These are phyloP conservation scores for Drosophila watanabei DNA, from an alignment of 1,140 invertebrate genomes.

Conservation along the genomic window DNA sequence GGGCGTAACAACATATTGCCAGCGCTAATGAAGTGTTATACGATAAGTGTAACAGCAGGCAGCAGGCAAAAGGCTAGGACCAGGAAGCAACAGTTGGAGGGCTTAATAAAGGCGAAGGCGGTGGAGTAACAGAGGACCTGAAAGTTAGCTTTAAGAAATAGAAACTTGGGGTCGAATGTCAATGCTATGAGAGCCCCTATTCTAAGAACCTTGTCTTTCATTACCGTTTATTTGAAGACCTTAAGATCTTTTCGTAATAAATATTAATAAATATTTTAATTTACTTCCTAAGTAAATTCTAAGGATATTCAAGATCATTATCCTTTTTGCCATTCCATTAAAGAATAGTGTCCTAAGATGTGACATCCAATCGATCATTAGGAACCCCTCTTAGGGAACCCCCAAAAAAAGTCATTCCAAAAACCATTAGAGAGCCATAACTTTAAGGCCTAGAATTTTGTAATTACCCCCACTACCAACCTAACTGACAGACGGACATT, in stretches of 20 bases:
- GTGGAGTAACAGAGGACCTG: background rate
- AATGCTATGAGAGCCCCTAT: background rate
- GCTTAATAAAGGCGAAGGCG: slow-evolving; percentile 22
- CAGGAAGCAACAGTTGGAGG: slow-evolving; percentile 66
- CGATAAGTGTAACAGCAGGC: slow-evolving; percentile 76
- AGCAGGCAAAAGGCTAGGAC: slow-evolving; percentile 58
- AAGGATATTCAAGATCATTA: background rate
- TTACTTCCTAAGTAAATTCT: too few relatives aligned
- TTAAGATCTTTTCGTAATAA: background rate
- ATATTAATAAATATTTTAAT: background rate
- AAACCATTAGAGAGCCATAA: slow-evolving; percentile 23
- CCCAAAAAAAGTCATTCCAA: background rate
- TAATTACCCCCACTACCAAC: slow-evolving; percentile 23
- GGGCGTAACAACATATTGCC: slow-evolving; percentile 72
- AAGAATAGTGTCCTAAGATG: background rate
- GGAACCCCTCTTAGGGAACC: background rate
- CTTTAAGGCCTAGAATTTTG: slow-evolving; percentile 42
- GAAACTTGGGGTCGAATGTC: background rate
- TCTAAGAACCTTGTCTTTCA: background rate
- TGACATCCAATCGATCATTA: background rate
- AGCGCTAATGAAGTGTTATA: slow-evolving; percentile 72
- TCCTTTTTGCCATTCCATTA: background rate
- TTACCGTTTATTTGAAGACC: background rate
- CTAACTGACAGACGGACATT: slow-evolving; percentile 21
- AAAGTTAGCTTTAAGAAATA: background rate